These are phyloP conservation scores for Pseudomyrmex concolor DNA, from an alignment of 1,140 invertebrate species.

Conservation along the genomic window DNA sequence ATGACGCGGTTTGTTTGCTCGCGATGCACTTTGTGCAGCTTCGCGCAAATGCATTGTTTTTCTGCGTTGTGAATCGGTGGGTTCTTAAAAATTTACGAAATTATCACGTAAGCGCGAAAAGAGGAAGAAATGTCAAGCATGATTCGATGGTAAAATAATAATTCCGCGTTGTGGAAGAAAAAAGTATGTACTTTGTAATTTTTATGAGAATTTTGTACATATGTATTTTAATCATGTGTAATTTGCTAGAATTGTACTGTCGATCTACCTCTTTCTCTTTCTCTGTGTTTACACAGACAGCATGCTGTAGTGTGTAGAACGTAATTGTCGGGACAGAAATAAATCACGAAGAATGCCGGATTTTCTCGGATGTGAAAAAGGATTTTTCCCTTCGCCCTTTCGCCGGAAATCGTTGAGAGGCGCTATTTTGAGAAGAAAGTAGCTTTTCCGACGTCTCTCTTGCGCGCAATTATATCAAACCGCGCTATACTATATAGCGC, in stretches of 20 bases:
- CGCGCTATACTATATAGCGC: slow-evolving; percentile 1
- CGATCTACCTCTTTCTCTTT: too few relatives aligned
- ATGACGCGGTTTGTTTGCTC: slow-evolving; percentile 54
- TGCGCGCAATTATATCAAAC: slow-evolving; percentile 62
- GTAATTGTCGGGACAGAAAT: neutral
- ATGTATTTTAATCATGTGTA: too few relatives aligned
- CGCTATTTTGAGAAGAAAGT: slow-evolving; percentile 35
- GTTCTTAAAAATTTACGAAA: neutral
- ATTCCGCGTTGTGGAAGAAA: neutral
- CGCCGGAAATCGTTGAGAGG: slow-evolving; percentile 28
- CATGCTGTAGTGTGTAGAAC: neutral
- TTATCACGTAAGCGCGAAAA: neutral
- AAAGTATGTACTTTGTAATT: neutral
- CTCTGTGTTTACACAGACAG: too few relatives aligned
- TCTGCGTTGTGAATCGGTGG: neutral
- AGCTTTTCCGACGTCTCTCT: slow-evolving; percentile 25
- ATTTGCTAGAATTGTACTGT: too few relatives aligned
- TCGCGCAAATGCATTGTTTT: slow-evolving; percentile 42
- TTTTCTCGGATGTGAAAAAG: slow-evolving; percentile 16
- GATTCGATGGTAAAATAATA: neutral
- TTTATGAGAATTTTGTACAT: neutral
- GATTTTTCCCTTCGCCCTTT: neutral
- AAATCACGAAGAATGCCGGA: neutral
- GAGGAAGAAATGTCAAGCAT: neutral
- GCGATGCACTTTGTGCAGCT: slow-evolving; percentile 38